A percentile compares a stretch with the other conserved stretches of the same genome.
Evolutionary conservation across 2,113 vertebrate genomes (phyloP).

Genomic region (Tylochromis polylepis): DNA sequence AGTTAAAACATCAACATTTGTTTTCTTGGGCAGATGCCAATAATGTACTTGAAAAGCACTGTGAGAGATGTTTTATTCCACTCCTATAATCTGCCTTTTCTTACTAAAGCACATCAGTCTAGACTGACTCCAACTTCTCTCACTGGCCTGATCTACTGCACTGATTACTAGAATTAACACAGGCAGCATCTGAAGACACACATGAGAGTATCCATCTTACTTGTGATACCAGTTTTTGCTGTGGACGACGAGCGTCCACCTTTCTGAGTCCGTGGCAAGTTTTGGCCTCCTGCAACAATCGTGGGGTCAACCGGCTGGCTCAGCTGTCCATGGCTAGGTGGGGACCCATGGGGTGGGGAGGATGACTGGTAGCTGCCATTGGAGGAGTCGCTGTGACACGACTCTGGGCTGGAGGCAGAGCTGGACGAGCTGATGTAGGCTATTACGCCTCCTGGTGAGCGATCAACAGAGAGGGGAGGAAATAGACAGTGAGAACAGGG

Average conservation of each 20-base stretch:
- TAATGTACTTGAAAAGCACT: neutral
- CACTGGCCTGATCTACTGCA: neutral
- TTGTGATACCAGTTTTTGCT: constrained; percentile 84
- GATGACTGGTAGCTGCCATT: constrained; percentile 90
- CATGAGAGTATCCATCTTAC: constrained; percentile 67
- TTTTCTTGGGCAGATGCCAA: neutral
- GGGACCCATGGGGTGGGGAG: constrained; percentile 79
- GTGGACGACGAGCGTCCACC: constrained; percentile 67
- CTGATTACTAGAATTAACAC: neutral
- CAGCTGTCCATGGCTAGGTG: constrained; percentile 60
- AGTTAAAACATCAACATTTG: neutral
- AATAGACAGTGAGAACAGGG: neutral
- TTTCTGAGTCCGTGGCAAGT: constrained; percentile 76
- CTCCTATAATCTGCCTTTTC: neutral
- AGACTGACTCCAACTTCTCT: neutral
- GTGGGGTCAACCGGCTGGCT: neutral
- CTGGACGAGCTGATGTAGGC: constrained; percentile 92
- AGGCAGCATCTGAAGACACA: neutral
- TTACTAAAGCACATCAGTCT: no score
- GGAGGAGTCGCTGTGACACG: constrained; percentile 92
- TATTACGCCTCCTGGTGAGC: constrained; percentile 85
- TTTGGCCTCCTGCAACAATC: neutral
- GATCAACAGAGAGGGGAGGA: neutral
- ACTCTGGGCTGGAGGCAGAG: constrained; percentile 89
- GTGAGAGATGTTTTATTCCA: neutral